phyloP scores from a whole-genome alignment of 2,888 invertebrate genomes.

The Caenorhabditis zanzibari region DNA sequence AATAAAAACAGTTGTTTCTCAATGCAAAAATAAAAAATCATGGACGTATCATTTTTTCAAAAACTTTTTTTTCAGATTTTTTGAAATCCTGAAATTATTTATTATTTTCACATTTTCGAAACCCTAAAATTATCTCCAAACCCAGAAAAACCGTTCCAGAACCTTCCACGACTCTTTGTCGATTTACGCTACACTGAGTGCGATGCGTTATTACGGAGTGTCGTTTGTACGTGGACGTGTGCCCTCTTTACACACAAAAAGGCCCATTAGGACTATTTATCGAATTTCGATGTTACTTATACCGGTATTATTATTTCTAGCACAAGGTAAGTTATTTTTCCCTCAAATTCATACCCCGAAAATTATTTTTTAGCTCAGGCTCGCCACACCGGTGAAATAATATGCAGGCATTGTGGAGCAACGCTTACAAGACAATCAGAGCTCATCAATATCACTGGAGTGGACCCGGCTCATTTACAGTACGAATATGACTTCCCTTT shows the following conservation, averaged over 20 bases:
- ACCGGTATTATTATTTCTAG: constrained; percentile 10
- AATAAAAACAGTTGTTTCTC: too few species aligned
- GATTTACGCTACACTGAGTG: constrained; percentile 29
- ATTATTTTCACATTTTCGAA: too few species aligned
- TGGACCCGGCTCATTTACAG: constrained; percentile 42
- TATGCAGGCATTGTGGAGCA: constrained; percentile 70
- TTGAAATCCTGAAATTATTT: too few species aligned
- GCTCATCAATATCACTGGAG: constrained; percentile 66
- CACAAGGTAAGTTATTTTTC: constrained; percentile 22
- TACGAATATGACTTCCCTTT: constrained; percentile 71
- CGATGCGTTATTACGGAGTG: constrained; percentile 25
- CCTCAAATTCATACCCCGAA: not conserved
- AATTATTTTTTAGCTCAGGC: constrained; percentile 18
- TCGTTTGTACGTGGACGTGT: constrained; percentile 44
- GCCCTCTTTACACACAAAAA: not conserved
- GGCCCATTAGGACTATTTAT: constrained; percentile 10
- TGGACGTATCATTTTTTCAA: too few species aligned
- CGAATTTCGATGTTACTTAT: constrained; percentile 31
- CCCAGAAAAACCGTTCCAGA: constrained; percentile 1
- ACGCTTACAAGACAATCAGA: constrained; percentile 67
- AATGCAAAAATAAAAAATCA: too few species aligned
- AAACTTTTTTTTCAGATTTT: too few species aligned
- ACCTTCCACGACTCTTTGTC: not conserved
- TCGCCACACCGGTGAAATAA: constrained; percentile 67
- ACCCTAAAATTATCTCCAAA: too few species aligned